Evolutionary conservation across 2,797 vertebrate species (phyloP).

Genomic region (Calcarius lapponicus): DNA sequence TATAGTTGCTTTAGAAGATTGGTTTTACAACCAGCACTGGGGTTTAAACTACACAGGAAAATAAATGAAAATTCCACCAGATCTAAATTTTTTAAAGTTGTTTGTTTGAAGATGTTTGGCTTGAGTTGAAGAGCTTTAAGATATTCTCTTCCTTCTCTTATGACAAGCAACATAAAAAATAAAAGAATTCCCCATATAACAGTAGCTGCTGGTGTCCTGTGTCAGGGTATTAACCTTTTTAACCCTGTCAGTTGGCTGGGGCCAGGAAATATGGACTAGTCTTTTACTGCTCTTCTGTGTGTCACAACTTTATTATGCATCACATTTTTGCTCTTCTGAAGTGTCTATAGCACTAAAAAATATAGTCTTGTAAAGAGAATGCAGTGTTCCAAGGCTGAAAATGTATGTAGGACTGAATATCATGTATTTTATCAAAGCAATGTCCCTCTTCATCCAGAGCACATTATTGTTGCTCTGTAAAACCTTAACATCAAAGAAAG

Average conservation of each 20-base stretch:
- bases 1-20: background rate
- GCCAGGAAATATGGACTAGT: constrained; percentile 62
- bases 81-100: background rate
- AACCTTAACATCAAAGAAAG: constrained; percentile 61
- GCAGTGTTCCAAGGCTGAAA: constrained; percentile 7
- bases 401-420: constrained; percentile 26
- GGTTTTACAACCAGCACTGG: background rate
- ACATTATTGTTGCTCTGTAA: constrained; percentile 15
- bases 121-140: background rate
- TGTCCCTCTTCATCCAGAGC: constrained; percentile 5
- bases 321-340: constrained; percentile 64
- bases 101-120: background rate
- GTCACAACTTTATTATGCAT: constrained; percentile 66
- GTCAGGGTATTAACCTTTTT: constrained; percentile 69
- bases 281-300: constrained; percentile 65
- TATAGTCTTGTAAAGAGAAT: constrained; percentile 16
- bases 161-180: constrained; percentile 50
- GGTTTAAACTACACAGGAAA: background rate
- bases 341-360: constrained; percentile 49
- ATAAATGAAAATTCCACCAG: background rate
- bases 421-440: constrained; percentile 43
- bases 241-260: constrained; percentile 58
- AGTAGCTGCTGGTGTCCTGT: constrained; percentile 60
- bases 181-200: constrained; percentile 57
- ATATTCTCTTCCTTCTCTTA: background rate